Conservation (phyloP, 2,797 vertebrate species). For the Tadarida brasiliensis region DNA sequence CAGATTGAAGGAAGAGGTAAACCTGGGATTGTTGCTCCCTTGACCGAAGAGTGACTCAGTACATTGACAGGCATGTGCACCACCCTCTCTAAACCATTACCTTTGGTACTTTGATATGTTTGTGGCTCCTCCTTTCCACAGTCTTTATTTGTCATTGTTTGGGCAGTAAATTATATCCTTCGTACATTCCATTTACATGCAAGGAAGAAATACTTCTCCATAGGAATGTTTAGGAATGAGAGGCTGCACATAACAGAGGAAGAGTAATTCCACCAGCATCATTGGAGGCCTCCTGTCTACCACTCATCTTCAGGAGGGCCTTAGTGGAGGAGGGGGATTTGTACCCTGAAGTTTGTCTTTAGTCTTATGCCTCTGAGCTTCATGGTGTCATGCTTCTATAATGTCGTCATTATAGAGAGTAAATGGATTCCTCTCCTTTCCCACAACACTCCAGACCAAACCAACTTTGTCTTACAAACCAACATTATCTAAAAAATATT, state of each 20-base stretch:
- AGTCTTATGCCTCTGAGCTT: background rate
- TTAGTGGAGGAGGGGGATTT: background rate
- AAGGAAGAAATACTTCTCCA: slow-evolving; percentile 12
- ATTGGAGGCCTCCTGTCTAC: background rate
- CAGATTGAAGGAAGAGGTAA: background rate
- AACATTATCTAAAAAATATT: no score
- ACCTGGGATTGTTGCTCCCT: background rate
- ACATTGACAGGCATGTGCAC: background rate
- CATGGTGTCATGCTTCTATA: background rate
- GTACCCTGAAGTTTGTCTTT: background rate
- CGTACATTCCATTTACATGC: background rate
- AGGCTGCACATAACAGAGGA: background rate
- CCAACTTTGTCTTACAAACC: background rate
- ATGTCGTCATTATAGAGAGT: background rate
- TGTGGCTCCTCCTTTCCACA: background rate
- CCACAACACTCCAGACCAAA: background rate
- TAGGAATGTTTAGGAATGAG: background rate
- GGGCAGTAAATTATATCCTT: background rate
- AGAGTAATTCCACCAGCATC: background rate
- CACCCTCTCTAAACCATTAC: background rate
- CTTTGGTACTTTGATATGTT: background rate
- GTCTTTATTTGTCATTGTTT: background rate
- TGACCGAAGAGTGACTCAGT: background rate
- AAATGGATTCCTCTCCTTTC: background rate
- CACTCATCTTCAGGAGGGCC: background rate